Evolutionary conservation across 2,113 vertebrate genomes (phyloP).

Genomic region (Setophaga petechia): DNA sequence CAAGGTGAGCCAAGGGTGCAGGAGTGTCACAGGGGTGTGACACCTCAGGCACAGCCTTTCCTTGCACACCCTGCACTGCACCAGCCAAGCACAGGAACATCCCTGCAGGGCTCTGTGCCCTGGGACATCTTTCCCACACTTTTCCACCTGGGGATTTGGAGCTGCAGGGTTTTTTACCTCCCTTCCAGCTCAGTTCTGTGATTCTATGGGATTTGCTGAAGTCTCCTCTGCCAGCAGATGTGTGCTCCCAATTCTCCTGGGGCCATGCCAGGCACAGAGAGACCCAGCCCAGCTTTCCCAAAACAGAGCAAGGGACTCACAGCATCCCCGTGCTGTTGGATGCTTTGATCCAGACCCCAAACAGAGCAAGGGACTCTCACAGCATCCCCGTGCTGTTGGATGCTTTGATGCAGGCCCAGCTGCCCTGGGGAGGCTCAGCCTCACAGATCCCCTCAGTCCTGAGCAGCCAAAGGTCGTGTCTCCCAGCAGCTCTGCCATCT

Average conservation of each 20-base stretch:
- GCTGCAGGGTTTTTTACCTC: background rate
- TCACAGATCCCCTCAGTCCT: fast-evolving
- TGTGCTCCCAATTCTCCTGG: background rate
- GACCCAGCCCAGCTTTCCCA: background rate
- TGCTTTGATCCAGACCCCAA: background rate
- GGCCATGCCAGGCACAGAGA: background rate
- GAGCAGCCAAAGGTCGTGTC: background rate
- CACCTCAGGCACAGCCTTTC: background rate
- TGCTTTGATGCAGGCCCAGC: background rate
- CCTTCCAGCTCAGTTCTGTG: background rate
- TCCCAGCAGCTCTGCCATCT: fast-evolving
- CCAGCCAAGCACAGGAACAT: background rate
- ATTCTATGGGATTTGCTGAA: background rate
- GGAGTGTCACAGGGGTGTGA: background rate
- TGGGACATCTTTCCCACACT: fast-evolving
- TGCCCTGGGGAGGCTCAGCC: background rate
- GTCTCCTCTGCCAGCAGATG: background rate
- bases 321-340: fast-evolving
- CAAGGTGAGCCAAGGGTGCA: too few relatives aligned
- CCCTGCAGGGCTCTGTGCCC: background rate
- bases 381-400: fast-evolving
- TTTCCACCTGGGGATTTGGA: fast-evolving
- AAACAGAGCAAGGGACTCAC: background rate
- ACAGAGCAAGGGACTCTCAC: background rate
- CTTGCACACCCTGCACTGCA: background rate